Evolutionary conservation across 2,113 vertebrate species (phyloP).

Genomic region (Macquaria ambigua): DNA sequence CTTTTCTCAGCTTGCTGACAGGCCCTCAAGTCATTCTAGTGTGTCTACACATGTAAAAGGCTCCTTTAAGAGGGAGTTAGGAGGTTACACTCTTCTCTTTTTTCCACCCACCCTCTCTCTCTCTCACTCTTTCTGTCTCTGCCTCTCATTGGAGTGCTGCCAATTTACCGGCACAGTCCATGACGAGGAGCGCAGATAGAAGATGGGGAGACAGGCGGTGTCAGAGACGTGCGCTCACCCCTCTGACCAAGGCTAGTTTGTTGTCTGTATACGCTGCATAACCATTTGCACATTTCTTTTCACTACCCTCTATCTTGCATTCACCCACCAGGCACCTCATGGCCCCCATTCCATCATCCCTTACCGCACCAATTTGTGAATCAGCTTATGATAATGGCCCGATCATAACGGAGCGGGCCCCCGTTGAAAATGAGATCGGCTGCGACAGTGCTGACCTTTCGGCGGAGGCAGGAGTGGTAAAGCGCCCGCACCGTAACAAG

Average conservation of each 20-base stretch:
- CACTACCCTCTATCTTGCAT: constrained; percentile 22
- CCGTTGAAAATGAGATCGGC: constrained; percentile 74
- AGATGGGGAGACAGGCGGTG: constrained; percentile 40
- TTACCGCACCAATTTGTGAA: constrained; percentile 81
- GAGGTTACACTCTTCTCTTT: constrained; percentile 48
- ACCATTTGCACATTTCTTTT: constrained; percentile 30
- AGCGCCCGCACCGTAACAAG: constrained; percentile 78
- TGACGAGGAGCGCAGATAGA: constrained; percentile 44
- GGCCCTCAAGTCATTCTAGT: constrained; percentile 84
- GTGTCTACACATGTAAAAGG: constrained; percentile 82
- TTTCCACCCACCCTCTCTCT: neutral
- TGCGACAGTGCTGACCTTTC: constrained; percentile 83
- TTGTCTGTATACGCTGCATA: constrained; percentile 46
- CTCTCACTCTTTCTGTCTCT: constrained; percentile 29
- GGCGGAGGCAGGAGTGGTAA: constrained; percentile 67
- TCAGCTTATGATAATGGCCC: constrained; percentile 82
- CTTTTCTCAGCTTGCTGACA: constrained; percentile 80
- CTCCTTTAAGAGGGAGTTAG: constrained; percentile 75
- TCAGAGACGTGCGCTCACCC: constrained; percentile 43
- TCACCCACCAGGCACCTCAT: constrained; percentile 30
- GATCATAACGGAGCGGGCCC: constrained; percentile 78
- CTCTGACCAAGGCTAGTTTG: constrained; percentile 55
- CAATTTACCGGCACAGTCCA: constrained; percentile 76
- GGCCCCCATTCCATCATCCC: constrained; percentile 62
- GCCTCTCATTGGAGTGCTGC: constrained; percentile 70